phyloP scores from a whole-genome alignment of 2,113 vertebrate genomes.

The Sprattus sprattus region DNA sequence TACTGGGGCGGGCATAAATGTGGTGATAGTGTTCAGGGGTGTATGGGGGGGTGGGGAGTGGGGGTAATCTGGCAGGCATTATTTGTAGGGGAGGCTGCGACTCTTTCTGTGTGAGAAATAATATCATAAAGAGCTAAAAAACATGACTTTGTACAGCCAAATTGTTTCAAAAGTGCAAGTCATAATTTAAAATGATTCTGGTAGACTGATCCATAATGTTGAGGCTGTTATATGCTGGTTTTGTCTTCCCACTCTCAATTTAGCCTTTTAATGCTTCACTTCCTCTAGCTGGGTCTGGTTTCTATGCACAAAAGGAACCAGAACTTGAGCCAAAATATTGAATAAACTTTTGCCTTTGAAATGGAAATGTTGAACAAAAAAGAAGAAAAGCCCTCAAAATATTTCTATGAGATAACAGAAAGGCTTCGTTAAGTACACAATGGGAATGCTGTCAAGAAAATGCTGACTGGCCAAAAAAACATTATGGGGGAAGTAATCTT shows the following conservation, averaged over 20 bases:
- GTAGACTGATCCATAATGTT: neutral
- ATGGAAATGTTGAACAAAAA: slow-evolving; percentile 4
- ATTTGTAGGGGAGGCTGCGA: neutral
- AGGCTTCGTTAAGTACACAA: neutral
- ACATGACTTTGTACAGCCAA: neutral
- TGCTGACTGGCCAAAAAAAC: neutral
- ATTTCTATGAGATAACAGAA: slow-evolving; percentile 7
- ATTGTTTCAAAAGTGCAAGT: neutral
- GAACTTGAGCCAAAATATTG: neutral
- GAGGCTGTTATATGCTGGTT: neutral
- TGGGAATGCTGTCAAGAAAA: neutral
- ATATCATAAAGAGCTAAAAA: neutral
- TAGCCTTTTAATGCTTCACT: neutral
- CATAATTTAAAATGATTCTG: neutral
- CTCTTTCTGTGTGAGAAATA: neutral
- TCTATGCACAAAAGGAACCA: neutral
- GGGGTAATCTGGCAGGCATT: slow-evolving; percentile 39
- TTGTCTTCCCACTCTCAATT: neutral
- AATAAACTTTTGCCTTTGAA: neutral
- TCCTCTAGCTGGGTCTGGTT: neutral
- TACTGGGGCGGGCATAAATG: slow-evolving; percentile 42
- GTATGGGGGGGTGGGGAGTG: slow-evolving; percentile 28
- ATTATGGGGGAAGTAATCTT: neutral
- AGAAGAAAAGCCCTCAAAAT: neutral
- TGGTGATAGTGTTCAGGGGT: slow-evolving; percentile 34